Base-by-base conservation (phyloP, 2,888 invertebrate genomes). In the Rotaria sp. region DNA sequence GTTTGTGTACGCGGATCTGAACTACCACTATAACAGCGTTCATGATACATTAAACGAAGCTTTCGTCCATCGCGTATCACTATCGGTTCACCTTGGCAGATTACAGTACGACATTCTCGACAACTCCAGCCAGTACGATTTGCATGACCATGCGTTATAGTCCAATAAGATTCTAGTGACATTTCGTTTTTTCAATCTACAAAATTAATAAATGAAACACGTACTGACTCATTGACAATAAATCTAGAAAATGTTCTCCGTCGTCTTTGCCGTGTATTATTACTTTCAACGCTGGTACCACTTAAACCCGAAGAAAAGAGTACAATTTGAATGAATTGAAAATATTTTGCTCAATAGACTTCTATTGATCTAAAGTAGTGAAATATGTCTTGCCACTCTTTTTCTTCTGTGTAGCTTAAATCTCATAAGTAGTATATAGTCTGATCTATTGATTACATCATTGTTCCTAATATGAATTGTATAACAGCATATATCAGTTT, bases 81-180 rank as follows among this genome's bases (percentile, higher is more conserved):
- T 1, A 74, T 74, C 38, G 35, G 74, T 41, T 74, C 74, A 41
- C 74, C 74, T 74, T 74, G 74, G 21, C 38, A 74, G 18, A 74
- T 74, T 13, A 74, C 74, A 74, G 35, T 8, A 35, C 38, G 74
- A 38, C 74, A 74, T 74, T 74, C 74, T 38, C 74, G 74, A 74
- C 74, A 74, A 74, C 74, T 74, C 74, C 74, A 74, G 8, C 74
- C 74, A 21, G 74, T 74, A 21, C 74, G 74, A 74, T 74, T 74
- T 21, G 74, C 74, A 74, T 74, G 74, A 24, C 74, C 74, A 74
- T 18, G 35, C 5, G 74, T 74, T 7, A 74, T 11, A 0, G 74
- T 74, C 74, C 74, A 74, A 74, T 74, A 74, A 35, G 74, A 24
- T 8, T 74, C 74, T 74, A 1, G 21, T 18, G 74, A 74, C 74